phyloP scores from a whole-genome alignment of 1,140 invertebrate genomes.

The Phymastichus coffea region DNA sequence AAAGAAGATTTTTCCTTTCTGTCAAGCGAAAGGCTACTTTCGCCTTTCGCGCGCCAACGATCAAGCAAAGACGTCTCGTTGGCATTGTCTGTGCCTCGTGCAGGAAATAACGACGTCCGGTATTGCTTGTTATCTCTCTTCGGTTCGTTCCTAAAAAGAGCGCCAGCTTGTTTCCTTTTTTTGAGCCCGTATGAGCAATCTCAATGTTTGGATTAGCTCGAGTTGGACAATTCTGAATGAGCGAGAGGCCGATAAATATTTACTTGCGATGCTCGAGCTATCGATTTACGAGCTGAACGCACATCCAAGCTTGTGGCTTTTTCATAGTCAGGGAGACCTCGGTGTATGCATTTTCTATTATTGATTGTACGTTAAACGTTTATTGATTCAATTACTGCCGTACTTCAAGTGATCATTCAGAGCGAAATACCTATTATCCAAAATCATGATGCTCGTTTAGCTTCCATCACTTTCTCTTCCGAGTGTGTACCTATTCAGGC shows the following conservation, averaged over 20 bases:
- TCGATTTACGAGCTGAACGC: no score
- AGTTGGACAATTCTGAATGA: not conserved
- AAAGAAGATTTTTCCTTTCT: slow-evolving; percentile 19
- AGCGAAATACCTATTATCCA: no score
- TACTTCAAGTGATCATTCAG: no score
- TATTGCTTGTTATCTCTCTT: not conserved
- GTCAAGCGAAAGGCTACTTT: slow-evolving; percentile 8
- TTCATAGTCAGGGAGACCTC: no score
- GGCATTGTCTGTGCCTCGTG: not conserved
- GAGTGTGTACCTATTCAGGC: no score
- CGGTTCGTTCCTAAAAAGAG: not conserved
- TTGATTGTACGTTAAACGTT: no score
- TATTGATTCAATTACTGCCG: no score
- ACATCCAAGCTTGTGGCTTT: no score
- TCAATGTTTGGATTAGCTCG: not conserved
- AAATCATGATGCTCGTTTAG: no score
- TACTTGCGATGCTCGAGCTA: not conserved
- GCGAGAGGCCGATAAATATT: slow-evolving; percentile 2
- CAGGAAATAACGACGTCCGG: slow-evolving; percentile 3
- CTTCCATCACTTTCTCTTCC: no score
- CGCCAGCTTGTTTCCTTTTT: not conserved
- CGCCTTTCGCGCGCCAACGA: slow-evolving; percentile 10
- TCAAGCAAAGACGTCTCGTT: slow-evolving; percentile 7
- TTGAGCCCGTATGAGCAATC: not conserved
- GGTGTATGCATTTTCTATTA: no score